phyloP scores from a whole-genome alignment of 2,888 invertebrate species.

The Diloba caeruleocephala region DNA sequence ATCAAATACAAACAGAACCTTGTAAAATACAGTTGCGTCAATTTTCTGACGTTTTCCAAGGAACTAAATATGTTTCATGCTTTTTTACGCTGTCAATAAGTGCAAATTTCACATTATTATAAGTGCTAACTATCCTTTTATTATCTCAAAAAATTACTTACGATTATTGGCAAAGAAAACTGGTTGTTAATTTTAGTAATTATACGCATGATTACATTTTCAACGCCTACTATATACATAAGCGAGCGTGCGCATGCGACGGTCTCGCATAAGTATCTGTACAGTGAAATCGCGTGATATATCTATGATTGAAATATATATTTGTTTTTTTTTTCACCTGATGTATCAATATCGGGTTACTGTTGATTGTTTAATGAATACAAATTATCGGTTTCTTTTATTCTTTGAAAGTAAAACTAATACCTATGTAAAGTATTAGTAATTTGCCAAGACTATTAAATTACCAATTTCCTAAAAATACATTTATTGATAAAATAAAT shows the following conservation, averaged over 20 bases:
- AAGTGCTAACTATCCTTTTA: conserved; percentile 14
- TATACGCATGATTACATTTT: conserved; percentile 49
- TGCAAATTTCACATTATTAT: conserved; percentile 8
- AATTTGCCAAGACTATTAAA: no score
- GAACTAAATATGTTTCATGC: conserved; percentile 6
- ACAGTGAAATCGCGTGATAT: conserved; percentile 59
- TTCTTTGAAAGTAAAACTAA: no score
- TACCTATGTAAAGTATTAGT: no score
- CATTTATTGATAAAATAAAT: no score
- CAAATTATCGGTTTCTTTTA: background rate
- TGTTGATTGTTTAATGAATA: conserved; percentile 11
- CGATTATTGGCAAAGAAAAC: conserved; percentile 8
- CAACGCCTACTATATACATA: conserved; percentile 29
- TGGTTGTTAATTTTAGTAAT: conserved; percentile 21
- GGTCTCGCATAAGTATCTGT: conserved; percentile 21
- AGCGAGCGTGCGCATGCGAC: conserved; percentile 7
- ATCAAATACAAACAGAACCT: no score
- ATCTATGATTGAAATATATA: conserved; percentile 12
- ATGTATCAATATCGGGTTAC: conserved; percentile 10
- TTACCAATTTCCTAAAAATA: no score
- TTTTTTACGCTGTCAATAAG: no score
- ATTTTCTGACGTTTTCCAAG: no score
- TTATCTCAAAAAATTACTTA: conserved; percentile 11
- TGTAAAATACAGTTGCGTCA: no score
- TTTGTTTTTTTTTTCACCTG: conserved; percentile 11